phyloP scores from a whole-genome alignment of 1,140 invertebrate species.

The Phenacoccus solenopsis region DNA sequence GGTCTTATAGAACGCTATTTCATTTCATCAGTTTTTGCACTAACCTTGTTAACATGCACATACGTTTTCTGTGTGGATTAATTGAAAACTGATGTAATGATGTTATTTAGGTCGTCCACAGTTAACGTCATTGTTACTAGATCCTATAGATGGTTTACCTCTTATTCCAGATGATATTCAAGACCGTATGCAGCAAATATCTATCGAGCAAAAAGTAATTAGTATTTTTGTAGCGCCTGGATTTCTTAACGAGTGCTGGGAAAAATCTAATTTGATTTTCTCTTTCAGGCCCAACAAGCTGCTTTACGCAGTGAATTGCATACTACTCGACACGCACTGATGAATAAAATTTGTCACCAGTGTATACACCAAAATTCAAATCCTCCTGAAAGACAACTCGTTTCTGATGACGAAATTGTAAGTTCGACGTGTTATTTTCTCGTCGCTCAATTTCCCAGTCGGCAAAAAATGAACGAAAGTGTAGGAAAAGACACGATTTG shows the following conservation, averaged over 20 bases:
- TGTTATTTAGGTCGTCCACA: slow-evolving; percentile 10
- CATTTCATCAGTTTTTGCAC: too few relatives aligned
- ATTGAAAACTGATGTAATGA: neutral
- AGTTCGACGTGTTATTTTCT: too few relatives aligned
- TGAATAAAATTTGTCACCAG: slow-evolving; percentile 56
- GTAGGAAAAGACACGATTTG: too few relatives aligned
- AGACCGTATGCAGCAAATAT: slow-evolving; percentile 62
- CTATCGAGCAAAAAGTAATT: slow-evolving; percentile 58
- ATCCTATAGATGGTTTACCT: slow-evolving; percentile 65
- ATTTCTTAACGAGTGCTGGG: too few relatives aligned
- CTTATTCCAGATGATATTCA: slow-evolving; percentile 64
- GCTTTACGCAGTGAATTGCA: slow-evolving; percentile 53
- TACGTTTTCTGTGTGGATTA: neutral
- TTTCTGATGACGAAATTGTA: slow-evolving; percentile 27
- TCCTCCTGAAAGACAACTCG: slow-evolving; percentile 37
- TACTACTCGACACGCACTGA: slow-evolving; percentile 50
- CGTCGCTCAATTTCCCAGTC: too few relatives aligned
- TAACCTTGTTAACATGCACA: too few relatives aligned
- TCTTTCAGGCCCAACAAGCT: slow-evolving; percentile 48
- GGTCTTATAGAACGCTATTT: neutral
- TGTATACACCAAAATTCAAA: slow-evolving; percentile 38
- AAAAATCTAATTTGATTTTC: neutral
- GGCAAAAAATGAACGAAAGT: too few relatives aligned
- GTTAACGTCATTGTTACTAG: slow-evolving; percentile 28
- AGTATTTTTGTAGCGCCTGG: neutral